These are phyloP conservation scores for Hypena proboscidalis DNA, from an alignment of 2,888 invertebrate species.

Conservation along the genomic window DNA sequence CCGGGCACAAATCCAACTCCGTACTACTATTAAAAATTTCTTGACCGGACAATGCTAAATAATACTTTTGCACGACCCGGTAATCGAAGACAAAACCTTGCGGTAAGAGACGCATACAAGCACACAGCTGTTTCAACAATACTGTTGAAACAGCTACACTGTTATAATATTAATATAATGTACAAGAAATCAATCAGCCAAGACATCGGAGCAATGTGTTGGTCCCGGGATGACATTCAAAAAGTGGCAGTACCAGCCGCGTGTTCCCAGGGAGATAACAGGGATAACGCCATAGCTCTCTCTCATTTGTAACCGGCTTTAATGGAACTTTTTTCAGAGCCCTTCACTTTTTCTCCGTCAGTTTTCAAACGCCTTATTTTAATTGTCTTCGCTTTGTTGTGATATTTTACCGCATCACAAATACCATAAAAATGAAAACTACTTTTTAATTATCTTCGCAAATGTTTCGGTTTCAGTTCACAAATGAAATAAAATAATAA, in stretches of 20 bases:
- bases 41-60: too few relatives aligned
- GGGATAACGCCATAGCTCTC: conserved; percentile 59
- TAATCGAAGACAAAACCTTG: too few relatives aligned
- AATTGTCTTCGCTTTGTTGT: conserved; percentile 63
- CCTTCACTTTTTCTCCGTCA: conserved; percentile 72
- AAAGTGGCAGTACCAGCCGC: conserved; percentile 34
- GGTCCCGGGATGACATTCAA: conserved; percentile 40
- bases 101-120: too few relatives aligned
- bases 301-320: conserved; percentile 77
- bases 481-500: neutral
- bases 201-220: conserved; percentile 30
- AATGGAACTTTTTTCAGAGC: conserved; percentile 74
- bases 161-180: conserved; percentile 25
- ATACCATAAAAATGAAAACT: conserved; percentile 7
- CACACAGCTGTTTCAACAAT: too few relatives aligned
- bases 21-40: too few relatives aligned
- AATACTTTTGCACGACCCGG: too few relatives aligned
- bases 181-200: conserved; percentile 45
- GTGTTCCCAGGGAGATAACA: conserved; percentile 68
- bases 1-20: too few relatives aligned
- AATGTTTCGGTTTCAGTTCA: neutral
- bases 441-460: neutral
- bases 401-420: conserved; percentile 33
- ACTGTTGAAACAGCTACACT: too few relatives aligned
- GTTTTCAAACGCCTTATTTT: conserved; percentile 69